phyloP scores from a whole-genome alignment of 2,888 invertebrate species.

The Miltochrista miniata region DNA sequence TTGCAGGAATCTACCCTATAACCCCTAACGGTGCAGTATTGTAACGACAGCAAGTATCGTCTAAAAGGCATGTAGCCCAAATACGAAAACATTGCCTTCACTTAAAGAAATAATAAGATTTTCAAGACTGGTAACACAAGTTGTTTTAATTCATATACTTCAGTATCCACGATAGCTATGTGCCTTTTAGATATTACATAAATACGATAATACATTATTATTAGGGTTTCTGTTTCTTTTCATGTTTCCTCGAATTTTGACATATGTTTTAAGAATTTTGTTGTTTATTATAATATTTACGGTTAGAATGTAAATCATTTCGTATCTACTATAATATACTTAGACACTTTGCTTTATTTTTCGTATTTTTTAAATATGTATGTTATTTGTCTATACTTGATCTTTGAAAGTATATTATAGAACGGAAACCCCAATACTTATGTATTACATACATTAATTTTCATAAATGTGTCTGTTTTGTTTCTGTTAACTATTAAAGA shows the following conservation, averaged over 20 bases:
- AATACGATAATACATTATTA: conserved; percentile 8
- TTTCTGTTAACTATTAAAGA: conserved; percentile 25
- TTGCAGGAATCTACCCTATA: background rate
- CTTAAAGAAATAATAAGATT: background rate
- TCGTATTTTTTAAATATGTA: no score
- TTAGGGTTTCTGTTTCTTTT: background rate
- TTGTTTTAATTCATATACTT: conserved; percentile 1
- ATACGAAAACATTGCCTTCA: conserved; percentile 2
- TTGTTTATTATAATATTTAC: no score
- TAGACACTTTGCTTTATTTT: no score
- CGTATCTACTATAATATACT: background rate
- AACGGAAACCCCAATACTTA: background rate
- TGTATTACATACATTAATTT: conserved; percentile 2
- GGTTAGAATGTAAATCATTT: no score
- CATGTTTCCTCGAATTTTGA: background rate
- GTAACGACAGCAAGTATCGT: conserved; percentile 17
- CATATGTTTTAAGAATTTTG: no score
- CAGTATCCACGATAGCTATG: conserved; percentile 11
- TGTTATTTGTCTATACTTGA: no score
- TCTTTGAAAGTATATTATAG: no score
- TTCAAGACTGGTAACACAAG: conserved; percentile 10
- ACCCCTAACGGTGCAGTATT: conserved; percentile 20
- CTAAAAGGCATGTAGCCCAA: conserved; percentile 28
- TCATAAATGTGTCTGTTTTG: conserved; percentile 13
- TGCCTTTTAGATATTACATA: conserved; percentile 33